Base-by-base conservation (phyloP, 92 coral and sea anemone species). In the Palythoa grandis region DNA sequence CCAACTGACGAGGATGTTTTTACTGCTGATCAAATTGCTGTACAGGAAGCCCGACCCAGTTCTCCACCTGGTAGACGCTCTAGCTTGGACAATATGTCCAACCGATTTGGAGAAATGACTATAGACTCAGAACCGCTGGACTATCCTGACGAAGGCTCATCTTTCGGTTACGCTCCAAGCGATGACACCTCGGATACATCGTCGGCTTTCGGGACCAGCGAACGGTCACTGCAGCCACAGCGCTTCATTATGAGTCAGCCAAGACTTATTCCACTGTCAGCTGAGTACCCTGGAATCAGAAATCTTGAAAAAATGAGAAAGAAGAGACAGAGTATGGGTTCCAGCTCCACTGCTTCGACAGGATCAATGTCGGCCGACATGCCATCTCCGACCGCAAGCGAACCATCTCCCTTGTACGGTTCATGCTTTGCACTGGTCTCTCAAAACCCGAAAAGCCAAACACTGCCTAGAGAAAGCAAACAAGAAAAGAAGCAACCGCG, bases 311-410 rank as follows among this genome's bases (percentile, higher is more conserved):
- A 94, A 74, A 94, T 94, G 86, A 85, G 94, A 56, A 90, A 92
- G 77, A 94, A 94, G 57, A 87, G 95, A 1, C 95, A 94, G 74
- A 94, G 98, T 37, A 94, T 94, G 98, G 98, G 98, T 5, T 94
- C 98, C 0, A 84, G 87, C 2, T 87, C 92, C 3, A 53, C 80
- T 8, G 80, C 80, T 52, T 94, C 95, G 19, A 89, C 91, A 15
- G 93, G 93, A 13, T 92, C 98, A 20, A 52, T 88, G 65, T 87
- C 89, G 60, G 17, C 71, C 29, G 72, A 63, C 13, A 74, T 87
- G 13, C 93, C 87, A 23, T 88, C 98, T 35, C 91, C 95, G 4
- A 87, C 91, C 12, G 83, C 85, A 3, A 91, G 89, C 29, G 69
- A 23, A 22, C 71, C 91, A 3, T 83, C 87, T 6, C 95, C 89